phyloP scores from a whole-genome alignment of 2,113 vertebrate species.

The Petaurus breviceps region DNA sequence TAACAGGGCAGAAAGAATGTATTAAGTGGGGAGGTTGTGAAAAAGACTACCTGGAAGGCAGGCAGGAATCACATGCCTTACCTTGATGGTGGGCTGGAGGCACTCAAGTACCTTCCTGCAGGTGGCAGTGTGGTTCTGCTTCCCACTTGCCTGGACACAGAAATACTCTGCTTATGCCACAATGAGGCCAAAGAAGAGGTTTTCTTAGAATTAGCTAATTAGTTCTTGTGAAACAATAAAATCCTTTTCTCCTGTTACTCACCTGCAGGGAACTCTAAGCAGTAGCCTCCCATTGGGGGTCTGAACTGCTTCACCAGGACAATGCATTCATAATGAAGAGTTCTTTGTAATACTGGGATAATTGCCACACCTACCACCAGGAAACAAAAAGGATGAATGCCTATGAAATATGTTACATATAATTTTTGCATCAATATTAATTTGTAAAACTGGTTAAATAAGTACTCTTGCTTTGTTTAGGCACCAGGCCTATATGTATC shows the following conservation, averaged over 20 bases:
- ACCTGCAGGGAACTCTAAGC: constrained; percentile 98
- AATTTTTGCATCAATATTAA: background rate
- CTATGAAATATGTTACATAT: background rate
- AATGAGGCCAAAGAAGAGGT: background rate
- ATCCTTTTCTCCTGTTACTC: background rate
- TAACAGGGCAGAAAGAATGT: background rate
- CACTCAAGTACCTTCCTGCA: background rate
- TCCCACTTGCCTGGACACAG: background rate
- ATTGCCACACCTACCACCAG: constrained; percentile 89
- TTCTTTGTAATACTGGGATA: constrained; percentile 94
- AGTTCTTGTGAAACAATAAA: background rate
- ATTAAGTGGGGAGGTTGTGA: background rate
- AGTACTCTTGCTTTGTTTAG: background rate
- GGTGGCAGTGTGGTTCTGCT: background rate
- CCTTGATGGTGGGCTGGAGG: too few relatives aligned
- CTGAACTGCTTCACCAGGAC: constrained; percentile 98
- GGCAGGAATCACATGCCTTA: rapidly evolving
- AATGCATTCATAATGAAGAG: constrained; percentile 96
- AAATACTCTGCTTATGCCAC: constrained; percentile 4
- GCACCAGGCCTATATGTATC: background rate
- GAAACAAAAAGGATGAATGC: background rate
- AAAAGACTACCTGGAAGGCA: background rate
- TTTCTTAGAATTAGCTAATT: background rate
- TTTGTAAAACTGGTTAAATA: background rate
- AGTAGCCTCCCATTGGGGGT: constrained; percentile 91